These are phyloP conservation scores for Lemur catta DNA, from an alignment of 2,797 vertebrate species.

Conservation along the genomic window DNA sequence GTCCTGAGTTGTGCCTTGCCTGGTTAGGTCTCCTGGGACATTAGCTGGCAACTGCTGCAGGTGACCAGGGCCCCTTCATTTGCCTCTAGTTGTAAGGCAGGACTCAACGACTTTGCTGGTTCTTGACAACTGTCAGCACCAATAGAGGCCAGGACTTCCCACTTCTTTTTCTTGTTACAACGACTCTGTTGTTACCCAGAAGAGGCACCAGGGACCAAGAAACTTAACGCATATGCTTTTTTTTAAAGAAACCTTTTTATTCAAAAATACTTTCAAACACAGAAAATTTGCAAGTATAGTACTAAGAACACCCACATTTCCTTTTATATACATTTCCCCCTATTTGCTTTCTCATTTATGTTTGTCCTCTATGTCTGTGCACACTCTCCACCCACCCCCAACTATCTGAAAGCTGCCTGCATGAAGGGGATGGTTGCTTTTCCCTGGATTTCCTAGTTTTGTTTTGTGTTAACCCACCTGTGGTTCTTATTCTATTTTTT, in stretches of 20 bases:
- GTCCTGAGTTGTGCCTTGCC: background rate
- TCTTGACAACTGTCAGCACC: background rate
- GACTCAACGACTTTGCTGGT: background rate
- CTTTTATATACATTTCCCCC: background rate
- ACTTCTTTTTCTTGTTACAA: background rate
- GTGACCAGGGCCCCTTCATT: background rate
- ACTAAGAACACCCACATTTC: background rate
- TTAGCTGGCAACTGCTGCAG: background rate
- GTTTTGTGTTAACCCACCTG: background rate
- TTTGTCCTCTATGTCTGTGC: background rate
- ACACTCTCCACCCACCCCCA: fast-evolving
- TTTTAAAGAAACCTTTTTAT: background rate
- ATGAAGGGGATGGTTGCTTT: background rate
- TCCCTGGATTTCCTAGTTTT: background rate
- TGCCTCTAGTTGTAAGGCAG: background rate
- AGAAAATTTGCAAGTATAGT: background rate
- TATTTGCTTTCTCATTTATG: background rate
- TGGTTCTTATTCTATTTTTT: background rate
- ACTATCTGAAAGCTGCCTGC: background rate
- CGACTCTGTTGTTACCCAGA: background rate
- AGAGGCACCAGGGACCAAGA: background rate
- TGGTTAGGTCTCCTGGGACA: background rate
- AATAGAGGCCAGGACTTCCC: background rate
- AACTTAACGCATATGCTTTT: background rate
- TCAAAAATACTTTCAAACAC: constrained; percentile 14